phyloP scores from a whole-genome alignment of 2,113 vertebrate species.

The Apodemus speciosus region DNA sequence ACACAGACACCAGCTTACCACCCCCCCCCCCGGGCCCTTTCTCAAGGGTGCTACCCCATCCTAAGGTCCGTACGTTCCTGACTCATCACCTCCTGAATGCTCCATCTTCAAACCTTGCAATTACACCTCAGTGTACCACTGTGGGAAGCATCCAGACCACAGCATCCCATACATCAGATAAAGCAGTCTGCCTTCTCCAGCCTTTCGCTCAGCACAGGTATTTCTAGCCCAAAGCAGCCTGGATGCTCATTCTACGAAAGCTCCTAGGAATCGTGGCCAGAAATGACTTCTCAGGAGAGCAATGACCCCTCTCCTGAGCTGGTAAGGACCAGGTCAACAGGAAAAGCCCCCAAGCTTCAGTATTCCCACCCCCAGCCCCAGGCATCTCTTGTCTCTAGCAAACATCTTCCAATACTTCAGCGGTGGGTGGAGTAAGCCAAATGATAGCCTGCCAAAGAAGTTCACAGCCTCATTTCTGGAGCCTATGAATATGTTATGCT shows the following conservation, averaged over 20 bases:
- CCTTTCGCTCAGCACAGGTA: not conserved
- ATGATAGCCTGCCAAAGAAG: not conserved
- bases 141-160: not conserved
- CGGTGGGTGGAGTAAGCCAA: not conserved
- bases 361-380: not conserved
- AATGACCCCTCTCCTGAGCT: not conserved
- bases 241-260: not conserved
- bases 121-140: not conserved
- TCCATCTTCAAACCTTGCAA: not conserved
- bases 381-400: not conserved
- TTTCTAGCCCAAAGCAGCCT: not conserved
- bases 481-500: not conserved
- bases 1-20: not conserved
- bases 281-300: not conserved
- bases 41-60: not conserved
- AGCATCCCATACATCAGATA: not conserved
- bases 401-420: not conserved
- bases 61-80: not conserved
- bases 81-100: not conserved
- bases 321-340: not conserved
- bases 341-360: not conserved
- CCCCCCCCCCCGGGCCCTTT: not conserved
- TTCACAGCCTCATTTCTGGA: not conserved
- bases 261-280: not conserved
- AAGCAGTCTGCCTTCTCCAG: not conserved